Conservation (phyloP, 2,888 invertebrate genomes). For the Spialia ferax region DNA sequence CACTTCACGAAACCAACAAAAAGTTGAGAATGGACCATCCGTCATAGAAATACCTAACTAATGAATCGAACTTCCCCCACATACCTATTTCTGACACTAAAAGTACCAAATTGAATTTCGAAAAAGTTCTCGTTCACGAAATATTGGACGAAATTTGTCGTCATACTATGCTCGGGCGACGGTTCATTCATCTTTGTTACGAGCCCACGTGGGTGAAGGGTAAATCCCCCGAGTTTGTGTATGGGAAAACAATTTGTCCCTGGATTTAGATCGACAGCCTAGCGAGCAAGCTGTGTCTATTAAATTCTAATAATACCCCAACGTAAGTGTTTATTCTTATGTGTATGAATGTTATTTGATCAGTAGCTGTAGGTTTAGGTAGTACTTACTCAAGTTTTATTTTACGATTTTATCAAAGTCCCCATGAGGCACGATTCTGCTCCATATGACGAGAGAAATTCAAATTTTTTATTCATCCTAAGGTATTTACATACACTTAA, state of each 20-base stretch:
- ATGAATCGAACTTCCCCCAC: neutral
- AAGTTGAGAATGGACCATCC: neutral
- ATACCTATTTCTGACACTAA: neutral
- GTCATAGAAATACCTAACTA: conserved; percentile 1
- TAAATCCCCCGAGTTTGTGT: conserved; percentile 28
- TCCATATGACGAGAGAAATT: too few relatives aligned
- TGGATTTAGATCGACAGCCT: neutral
- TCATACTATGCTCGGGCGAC: conserved; percentile 20
- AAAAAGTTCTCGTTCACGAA: neutral
- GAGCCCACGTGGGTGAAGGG: conserved; percentile 36
- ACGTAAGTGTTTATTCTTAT: too few relatives aligned
- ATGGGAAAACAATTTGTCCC: conserved; percentile 5
- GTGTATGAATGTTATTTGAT: too few relatives aligned
- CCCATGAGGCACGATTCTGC: too few relatives aligned
- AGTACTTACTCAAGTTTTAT: too few relatives aligned
- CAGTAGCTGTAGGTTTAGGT: too few relatives aligned
- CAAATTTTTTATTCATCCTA: too few relatives aligned
- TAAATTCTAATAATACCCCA: neutral
- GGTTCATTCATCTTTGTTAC: conserved; percentile 38
- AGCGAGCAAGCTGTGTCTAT: neutral
- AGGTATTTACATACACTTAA: too few relatives aligned
- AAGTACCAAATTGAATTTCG: conserved; percentile 6
- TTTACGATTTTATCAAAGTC: too few relatives aligned
- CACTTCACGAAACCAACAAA: too few relatives aligned
- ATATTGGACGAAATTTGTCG: conserved; percentile 35